Base-by-base conservation (phyloP, 2,888 invertebrate species). In the Melanargia galathea region DNA sequence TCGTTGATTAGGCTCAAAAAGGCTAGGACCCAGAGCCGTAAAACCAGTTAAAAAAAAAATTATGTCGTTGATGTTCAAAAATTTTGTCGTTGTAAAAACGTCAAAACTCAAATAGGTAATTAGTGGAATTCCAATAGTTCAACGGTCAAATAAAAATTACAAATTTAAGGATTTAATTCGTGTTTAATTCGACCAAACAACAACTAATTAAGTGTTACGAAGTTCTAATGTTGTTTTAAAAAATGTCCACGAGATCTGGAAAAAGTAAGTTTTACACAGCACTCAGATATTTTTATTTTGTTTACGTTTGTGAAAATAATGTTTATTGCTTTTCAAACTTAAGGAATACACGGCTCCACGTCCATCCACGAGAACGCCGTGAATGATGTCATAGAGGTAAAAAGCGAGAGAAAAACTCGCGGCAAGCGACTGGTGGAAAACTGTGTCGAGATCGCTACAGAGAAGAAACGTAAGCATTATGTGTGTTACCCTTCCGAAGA, bases 221-320 rank as follows among this genome's bases (percentile, higher is more conserved):
- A 35, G 18, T 13, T 35, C 35, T 52, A 35, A 52, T 35, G 35
- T 33, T 20, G 11, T 52, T 20, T 35, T 51, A 46, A 78, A n/a
- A 71, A 66, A 90, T 90, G 90, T 83, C 88, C 66, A 90, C 90
- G 3, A 82, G 90, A 76, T 89, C 90, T 60, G 86, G 89, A 45
- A 90, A 85, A 82, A 80, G 90, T 90, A 78, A 46, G 57, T 57
- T 84, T 87, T 83, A 64, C 55, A 35, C n/a, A 20, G 22, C 22
- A 40, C 2, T 6, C 24, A 35, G 10, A 26, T 13, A 20, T 26
- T 16, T 18, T 13, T 33, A 33, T 11, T 1, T 30, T 51, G 18
- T 30, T 51, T 33, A 11, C 10, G 30, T 30, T 30, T 49, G 22
- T 51, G 16, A 46, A 46, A 43, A 56, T 43, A 16, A 24, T 35